Conservation (phyloP, 2,113 vertebrate genomes). For the Apeltes quadracus region DNA sequence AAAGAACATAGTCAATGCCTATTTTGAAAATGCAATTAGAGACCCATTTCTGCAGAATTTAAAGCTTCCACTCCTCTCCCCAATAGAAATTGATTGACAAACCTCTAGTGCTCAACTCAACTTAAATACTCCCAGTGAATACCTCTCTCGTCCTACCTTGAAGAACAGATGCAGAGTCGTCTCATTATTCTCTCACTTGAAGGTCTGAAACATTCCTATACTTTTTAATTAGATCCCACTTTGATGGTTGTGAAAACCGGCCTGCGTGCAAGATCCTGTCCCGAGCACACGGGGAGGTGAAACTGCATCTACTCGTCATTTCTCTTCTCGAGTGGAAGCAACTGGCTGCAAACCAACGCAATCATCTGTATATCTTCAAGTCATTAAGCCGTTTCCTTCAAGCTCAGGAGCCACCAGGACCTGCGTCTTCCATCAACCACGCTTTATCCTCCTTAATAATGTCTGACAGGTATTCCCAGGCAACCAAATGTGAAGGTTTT, state of each 20-base stretch:
- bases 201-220: conserved; percentile 36
- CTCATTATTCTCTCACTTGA: conserved; percentile 20
- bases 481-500: conserved; percentile 47
- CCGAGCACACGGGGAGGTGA: conserved; percentile 5
- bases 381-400: conserved; percentile 52
- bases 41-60: neutral
- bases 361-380: conserved; percentile 53
- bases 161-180: conserved; percentile 34
- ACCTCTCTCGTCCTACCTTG: conserved; percentile 4
- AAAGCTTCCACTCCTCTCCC: neutral
- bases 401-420: conserved; percentile 42
- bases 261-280: conserved; percentile 15
- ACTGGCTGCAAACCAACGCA: conserved; percentile 53
- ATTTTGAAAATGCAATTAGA: neutral
- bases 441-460: conserved; percentile 59
- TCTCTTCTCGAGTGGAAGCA: conserved; percentile 47
- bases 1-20: neutral
- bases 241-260: conserved; percentile 51
- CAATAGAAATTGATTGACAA: neutral
- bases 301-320: conserved; percentile 26
- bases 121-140: conserved; percentile 24
- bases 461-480: conserved; percentile 67
- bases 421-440: conserved; percentile 53
- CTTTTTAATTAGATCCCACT: conserved; percentile 62
- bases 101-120: neutral